Conservation (phyloP, 2,797 vertebrate species). For the Hafferia zeledoni region DNA sequence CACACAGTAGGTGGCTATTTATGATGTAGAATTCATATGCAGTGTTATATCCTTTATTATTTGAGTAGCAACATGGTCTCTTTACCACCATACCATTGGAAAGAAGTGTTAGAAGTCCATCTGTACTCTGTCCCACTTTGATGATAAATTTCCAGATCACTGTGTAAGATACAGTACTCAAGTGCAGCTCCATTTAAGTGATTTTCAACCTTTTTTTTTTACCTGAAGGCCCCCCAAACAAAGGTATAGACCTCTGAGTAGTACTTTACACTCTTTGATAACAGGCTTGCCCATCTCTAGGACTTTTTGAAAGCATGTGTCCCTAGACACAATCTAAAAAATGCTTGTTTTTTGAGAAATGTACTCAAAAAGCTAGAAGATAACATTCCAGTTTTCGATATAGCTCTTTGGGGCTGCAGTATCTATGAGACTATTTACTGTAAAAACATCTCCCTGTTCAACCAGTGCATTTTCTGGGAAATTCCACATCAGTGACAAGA, state of each 20-base stretch:
- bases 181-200: not conserved
- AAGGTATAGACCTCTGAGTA: not conserved
- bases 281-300: not conserved
- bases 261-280: not conserved
- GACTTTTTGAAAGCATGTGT: not conserved
- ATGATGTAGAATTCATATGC: not conserved
- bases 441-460: not conserved
- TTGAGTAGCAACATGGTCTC: not conserved
- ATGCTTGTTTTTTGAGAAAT: not conserved
- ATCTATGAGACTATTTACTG: not conserved
- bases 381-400: not conserved
- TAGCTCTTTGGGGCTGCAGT: not conserved
- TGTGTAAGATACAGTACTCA: not conserved
- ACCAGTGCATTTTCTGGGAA: not conserved
- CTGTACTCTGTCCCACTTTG: not conserved
- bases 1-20: not conserved
- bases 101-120: not conserved
- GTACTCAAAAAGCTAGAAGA: not conserved
- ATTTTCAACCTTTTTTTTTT: not conserved
- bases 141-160: not conserved
- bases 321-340: not conserved
- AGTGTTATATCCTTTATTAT: not conserved
- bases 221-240: not conserved
- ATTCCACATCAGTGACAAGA: not conserved
- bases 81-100: not conserved